Conservation (phyloP, 2,113 vertebrate genomes). For the Clarias macrocephalus region DNA sequence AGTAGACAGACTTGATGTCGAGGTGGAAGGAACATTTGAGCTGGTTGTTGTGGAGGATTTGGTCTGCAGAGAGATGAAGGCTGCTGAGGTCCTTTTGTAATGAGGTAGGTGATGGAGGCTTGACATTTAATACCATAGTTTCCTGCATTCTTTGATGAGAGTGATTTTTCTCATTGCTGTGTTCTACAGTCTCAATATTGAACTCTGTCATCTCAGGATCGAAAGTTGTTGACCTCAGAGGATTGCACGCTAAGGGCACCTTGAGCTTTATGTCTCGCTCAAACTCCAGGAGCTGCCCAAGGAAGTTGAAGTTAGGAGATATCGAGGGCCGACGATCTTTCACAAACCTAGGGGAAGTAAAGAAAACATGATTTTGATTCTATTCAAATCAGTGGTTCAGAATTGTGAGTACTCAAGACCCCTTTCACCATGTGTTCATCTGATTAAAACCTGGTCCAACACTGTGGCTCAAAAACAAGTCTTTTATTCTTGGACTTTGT, state of each 20-base stretch:
- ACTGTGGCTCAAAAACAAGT: not conserved
- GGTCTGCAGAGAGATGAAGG: conserved; percentile 89
- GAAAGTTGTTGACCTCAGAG: conserved; percentile 56
- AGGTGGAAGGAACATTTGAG: conserved; percentile 97
- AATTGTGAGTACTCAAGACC: no score
- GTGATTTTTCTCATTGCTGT: conserved; percentile 8
- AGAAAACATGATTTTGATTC: not conserved
- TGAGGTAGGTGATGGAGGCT: conserved; percentile 77
- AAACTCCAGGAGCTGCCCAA: conserved; percentile 94
- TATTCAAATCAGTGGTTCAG: not conserved
- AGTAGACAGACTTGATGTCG: conserved; percentile 92
- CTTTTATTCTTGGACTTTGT: no score
- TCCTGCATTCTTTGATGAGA: conserved; percentile 43
- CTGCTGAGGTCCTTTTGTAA: conserved; percentile 89
- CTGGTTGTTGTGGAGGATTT: conserved; percentile 91
- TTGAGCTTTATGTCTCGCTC: conserved; percentile 88
- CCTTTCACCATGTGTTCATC: not conserved
- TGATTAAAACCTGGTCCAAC: not conserved
- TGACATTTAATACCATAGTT: conserved; percentile 61
- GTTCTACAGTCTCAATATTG: conserved; percentile 17
- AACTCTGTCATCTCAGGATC: conserved; percentile 13
- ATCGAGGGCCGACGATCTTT: conserved; percentile 94
- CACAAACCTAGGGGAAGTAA: conserved; percentile 77
- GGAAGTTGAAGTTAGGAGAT: conserved; percentile 96
- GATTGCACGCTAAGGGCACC: conserved; percentile 71